A percentile compares a stretch with the other conserved stretches of the same genome.
Evolutionary conservation across 1,140 invertebrate species (phyloP).

Genomic region (Prorops nasuta): DNA sequence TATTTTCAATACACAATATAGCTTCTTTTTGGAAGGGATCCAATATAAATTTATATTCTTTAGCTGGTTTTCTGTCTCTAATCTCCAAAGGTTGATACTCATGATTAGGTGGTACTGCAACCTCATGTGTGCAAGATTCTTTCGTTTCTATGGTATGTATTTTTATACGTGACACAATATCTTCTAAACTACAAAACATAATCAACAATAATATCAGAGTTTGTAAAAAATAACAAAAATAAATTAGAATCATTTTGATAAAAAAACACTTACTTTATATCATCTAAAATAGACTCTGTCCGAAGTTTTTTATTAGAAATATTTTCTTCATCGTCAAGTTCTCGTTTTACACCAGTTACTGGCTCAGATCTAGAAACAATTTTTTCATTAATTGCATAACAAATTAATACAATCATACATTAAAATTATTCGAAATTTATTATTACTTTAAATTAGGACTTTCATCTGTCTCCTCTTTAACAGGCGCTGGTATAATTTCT

Average conservation of each 20-base stretch:
- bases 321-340: slow-evolving; percentile 25
- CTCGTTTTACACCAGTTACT: slow-evolving; percentile 24
- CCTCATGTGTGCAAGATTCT: slow-evolving; percentile 90
- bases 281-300: slow-evolving; percentile 44
- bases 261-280: slow-evolving; percentile 44
- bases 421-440: not conserved
- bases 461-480: slow-evolving; percentile 1
- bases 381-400: slow-evolving; percentile 2
- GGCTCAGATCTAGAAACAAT: slow-evolving; percentile 5
- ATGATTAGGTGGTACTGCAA: slow-evolving; percentile 83
- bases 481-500: slow-evolving; percentile 15
- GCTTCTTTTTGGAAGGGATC: slow-evolving; percentile 99
- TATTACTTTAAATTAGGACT: not conserved
- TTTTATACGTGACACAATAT: slow-evolving; percentile 68
- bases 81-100: slow-evolving; percentile 75
- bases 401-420: slow-evolving; percentile 1
- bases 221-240: not conserved
- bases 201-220: too few relatives aligned
- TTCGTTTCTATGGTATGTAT: slow-evolving; percentile 85
- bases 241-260: slow-evolving; percentile 20
- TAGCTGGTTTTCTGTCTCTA: slow-evolving; percentile 70
- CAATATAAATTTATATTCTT: slow-evolving; percentile 91
- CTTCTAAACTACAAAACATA: slow-evolving; percentile 57
- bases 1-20: slow-evolving; percentile 95
- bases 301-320: slow-evolving; percentile 26